These are phyloP conservation scores for Coleophora flavipennella DNA, from an alignment of 2,888 invertebrate species.

Conservation along the genomic window DNA sequence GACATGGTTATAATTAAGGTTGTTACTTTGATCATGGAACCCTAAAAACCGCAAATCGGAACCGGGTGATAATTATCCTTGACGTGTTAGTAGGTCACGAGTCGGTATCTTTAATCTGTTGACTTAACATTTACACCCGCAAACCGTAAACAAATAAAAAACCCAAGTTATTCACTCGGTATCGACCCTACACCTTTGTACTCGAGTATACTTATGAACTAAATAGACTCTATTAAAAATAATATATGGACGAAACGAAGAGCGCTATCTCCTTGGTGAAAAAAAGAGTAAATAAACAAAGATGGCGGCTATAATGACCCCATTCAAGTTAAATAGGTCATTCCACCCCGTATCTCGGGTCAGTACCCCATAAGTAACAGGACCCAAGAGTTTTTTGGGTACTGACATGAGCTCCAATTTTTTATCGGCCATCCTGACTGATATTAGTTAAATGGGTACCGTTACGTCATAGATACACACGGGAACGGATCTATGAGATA, in stretches of 20 bases:
- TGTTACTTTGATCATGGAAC: no score
- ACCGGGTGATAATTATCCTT: conserved; percentile 8
- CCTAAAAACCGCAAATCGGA: background rate
- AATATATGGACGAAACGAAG: no score
- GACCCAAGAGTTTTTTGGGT: conserved; percentile 55
- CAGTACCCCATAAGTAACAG: conserved; percentile 60
- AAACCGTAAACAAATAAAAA: no score
- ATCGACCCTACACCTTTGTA: no score
- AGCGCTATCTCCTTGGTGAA: background rate
- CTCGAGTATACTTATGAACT: no score
- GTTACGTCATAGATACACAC: conserved; percentile 39
- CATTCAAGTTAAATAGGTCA: conserved; percentile 65
- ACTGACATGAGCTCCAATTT: conserved; percentile 49
- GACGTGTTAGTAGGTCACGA: conserved; percentile 1
- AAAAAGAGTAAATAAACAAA: conserved; percentile 18
- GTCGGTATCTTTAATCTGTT: no score
- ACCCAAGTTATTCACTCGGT: no score
- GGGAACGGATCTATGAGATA: conserved; percentile 25
- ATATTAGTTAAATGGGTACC: conserved; percentile 61
- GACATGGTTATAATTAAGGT: no score
- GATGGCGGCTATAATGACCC: conserved; percentile 44
- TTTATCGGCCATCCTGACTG: conserved; percentile 57
- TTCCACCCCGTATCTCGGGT: conserved; percentile 57
- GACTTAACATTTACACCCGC: no score
- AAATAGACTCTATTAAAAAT: no score